Conservation (phyloP, 2,888 invertebrate species). For the Drosophila antonietae region DNA sequence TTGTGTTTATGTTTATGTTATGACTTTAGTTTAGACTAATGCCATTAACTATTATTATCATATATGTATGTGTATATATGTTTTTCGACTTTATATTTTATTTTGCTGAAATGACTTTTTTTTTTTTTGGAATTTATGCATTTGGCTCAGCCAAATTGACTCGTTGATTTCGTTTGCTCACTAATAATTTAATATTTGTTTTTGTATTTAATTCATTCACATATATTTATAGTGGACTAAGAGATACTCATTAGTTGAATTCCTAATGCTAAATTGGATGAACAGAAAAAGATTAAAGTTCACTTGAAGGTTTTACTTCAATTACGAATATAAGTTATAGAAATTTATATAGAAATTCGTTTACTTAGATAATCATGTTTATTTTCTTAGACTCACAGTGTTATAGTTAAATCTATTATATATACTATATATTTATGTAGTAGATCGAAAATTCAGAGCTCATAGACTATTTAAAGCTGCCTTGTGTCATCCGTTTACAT, state of each 20-base stretch:
- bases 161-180: neutral
- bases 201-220: fast-evolving
- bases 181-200: neutral
- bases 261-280: too few relatives aligned
- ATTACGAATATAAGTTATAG: too few relatives aligned
- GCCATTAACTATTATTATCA: slow-evolving; percentile 41
- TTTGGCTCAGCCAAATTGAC: slow-evolving; percentile 30
- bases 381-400: too few relatives aligned
- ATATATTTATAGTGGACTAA: neutral
- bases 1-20: slow-evolving; percentile 71
- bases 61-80: too few relatives aligned
- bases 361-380: too few relatives aligned
- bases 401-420: too few relatives aligned
- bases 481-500: neutral
- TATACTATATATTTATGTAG: neutral
- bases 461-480: slow-evolving; percentile 20
- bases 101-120: neutral
- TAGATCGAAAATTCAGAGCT: neutral
- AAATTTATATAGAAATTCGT: too few relatives aligned
- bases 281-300: too few relatives aligned
- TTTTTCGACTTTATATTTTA: neutral
- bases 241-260: neutral
- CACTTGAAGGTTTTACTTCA: too few relatives aligned
- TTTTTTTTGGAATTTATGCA: slow-evolving; percentile 36
- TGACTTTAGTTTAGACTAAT: slow-evolving; percentile 64